phyloP scores from a whole-genome alignment of 1,140 invertebrate genomes.

The Atta cephalotes region DNA sequence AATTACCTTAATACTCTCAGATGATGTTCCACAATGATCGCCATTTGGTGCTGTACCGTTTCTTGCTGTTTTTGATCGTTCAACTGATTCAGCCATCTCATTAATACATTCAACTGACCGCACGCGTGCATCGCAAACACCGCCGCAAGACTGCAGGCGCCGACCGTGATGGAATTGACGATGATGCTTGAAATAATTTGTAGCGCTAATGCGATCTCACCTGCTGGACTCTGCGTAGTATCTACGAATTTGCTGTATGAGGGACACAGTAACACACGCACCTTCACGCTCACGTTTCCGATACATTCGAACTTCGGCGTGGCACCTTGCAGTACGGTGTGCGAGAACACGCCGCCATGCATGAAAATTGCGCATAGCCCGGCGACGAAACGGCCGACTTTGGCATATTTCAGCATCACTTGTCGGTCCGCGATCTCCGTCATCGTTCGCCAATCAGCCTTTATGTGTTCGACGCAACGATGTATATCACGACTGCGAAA shows the following conservation, averaged over 20 bases:
- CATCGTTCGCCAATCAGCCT: constrained; percentile 55
- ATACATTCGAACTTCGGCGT: constrained; percentile 2
- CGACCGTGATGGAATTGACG: constrained; percentile 58
- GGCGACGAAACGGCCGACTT: constrained; percentile 53
- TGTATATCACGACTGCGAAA: constrained; percentile 36
- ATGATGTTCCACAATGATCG: constrained; percentile 74
- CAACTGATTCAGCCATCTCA: background rate
- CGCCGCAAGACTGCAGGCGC: constrained; percentile 66
- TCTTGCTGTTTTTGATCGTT: background rate
- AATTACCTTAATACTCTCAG: constrained; percentile 67
- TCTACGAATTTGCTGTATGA: constrained; percentile 50
- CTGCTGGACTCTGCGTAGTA: constrained; percentile 7
- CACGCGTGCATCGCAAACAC: constrained; percentile 71
- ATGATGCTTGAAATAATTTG: constrained; percentile 47
- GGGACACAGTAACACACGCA: constrained; percentile 33
- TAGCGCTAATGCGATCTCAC: constrained; percentile 55
- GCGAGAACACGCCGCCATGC: constrained; percentile 58
- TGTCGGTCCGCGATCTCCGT: constrained; percentile 43
- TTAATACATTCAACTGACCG: constrained; percentile 68
- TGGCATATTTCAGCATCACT: constrained; percentile 62
- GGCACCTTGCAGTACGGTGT: constrained; percentile 35
- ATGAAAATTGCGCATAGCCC: constrained; percentile 63
- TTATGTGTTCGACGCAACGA: constrained; percentile 57
- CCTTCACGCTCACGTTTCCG: constrained; percentile 63
- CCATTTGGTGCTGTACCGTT: background rate